A percentile compares a stretch with the other conserved stretches of the same genome.
These are phyloP conservation scores for Lysandra bellargus DNA, from an alignment of 2,888 invertebrate genomes.

Conservation along the genomic window DNA sequence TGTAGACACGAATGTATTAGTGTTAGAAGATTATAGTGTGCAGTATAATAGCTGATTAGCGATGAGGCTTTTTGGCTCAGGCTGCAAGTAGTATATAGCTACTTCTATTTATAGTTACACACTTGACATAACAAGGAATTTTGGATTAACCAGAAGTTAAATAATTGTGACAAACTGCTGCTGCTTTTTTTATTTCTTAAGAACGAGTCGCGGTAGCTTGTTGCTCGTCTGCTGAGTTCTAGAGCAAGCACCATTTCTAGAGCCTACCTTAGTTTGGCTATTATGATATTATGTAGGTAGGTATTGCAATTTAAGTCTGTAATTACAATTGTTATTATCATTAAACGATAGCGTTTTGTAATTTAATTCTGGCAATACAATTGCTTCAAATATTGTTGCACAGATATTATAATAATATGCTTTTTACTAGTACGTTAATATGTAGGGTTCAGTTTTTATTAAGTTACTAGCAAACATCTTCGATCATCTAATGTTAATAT, in stretches of 20 bases:
- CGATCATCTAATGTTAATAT: no score
- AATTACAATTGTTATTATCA: background rate
- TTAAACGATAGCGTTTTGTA: background rate
- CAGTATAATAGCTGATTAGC: background rate
- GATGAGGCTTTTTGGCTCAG: background rate
- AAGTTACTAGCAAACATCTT: no score
- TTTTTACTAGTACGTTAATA: no score
- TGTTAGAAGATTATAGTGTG: background rate
- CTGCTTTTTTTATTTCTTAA: no score
- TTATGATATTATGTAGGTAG: background rate
- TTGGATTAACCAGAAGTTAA: no score
- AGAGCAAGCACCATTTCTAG: background rate
- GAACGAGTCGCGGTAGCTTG: background rate
- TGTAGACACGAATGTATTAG: background rate
- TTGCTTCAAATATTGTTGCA: background rate
- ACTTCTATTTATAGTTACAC: no score
- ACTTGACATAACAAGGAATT: no score
- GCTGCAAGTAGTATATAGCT: background rate
- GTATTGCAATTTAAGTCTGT: slow-evolving; percentile 1
- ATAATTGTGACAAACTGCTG: no score
- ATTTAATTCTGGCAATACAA: background rate
- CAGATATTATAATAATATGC: no score
- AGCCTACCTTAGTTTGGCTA: background rate
- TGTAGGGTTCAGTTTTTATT: no score
- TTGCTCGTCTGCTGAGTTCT: background rate